Percentiles rank a stretch among this genome's conserved stretches.
phyloP scores from a whole-genome alignment of 2,113 vertebrate species.

The Mellivora capensis region DNA sequence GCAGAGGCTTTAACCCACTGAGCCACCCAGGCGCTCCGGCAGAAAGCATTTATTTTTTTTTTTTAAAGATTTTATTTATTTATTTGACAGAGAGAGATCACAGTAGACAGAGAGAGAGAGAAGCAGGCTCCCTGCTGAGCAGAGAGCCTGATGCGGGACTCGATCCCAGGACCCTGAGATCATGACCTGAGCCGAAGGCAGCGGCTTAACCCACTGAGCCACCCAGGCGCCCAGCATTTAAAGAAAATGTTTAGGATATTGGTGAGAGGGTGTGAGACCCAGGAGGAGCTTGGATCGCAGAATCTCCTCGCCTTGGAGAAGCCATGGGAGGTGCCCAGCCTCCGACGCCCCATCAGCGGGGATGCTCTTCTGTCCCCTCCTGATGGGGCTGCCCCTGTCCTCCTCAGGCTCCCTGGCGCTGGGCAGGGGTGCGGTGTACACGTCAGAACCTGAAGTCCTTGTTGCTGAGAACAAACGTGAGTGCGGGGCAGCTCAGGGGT shows the following conservation, averaged over 20 bases:
- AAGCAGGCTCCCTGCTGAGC: too few species aligned
- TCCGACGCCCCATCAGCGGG: neutral
- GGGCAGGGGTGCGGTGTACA: conserved; percentile 44
- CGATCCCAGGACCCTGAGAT: too few species aligned
- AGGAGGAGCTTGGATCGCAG: neutral
- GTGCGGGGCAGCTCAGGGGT: neutral
- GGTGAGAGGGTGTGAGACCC: neutral
- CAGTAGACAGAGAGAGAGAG: too few species aligned
- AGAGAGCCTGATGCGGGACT: too few species aligned
- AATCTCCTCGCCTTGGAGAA: neutral
- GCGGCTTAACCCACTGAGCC: too few species aligned
- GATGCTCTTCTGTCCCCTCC: neutral
- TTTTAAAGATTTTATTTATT: too few species aligned
- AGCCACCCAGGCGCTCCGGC: too few species aligned
- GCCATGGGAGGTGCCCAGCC: neutral
- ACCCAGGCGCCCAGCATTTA: too few species aligned
- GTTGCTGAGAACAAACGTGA: conserved; percentile 73
- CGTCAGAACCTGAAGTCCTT: neutral
- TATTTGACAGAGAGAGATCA: too few species aligned
- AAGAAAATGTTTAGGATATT: neutral
- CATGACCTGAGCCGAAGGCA: too few species aligned
- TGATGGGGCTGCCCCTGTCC: neutral
- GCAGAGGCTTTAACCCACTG: too few species aligned
- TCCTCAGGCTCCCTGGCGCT: conserved; percentile 9
- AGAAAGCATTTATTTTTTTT: too few species aligned